Evolutionary conservation across 2,888 invertebrate genomes (phyloP), one percentile per base, ranked within the genome.

Genomic region (Hydraecia micacea): DNA sequence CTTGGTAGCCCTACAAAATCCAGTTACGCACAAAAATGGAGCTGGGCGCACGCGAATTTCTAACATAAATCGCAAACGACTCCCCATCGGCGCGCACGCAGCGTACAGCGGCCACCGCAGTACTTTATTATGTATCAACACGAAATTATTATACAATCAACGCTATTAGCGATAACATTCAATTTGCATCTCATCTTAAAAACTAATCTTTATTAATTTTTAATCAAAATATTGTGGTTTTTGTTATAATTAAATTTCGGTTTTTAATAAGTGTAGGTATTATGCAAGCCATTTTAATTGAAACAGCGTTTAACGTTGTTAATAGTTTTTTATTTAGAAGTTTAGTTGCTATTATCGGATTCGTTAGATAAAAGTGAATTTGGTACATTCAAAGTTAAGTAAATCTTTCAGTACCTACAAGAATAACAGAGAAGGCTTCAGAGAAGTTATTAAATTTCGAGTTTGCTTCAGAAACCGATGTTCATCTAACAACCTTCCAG

Each of bases 61-160:
- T 89, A 92, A 89, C 91, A 93, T 93, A 93, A 93, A 93, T 94
- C 91, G 88, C 83, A 80, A 87, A 86, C 87, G 91, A 90, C 92
- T 89, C 87, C 91, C 91, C 91, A 90, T 89, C 90, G 91, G 91
- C 92, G 92, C 91, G 87, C 92, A 93, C 94, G 93, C 95, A 92
- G 90, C 86, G 79, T 39, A 58, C 79, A 25, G 63, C 86, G 78
- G 81, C 87, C 85, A 83, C 84, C 84, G 85, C 77, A 67, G 75
- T 89, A 91, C 91, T 94, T 93, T 94, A 94, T 92, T 93, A 93
- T 88, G 91, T 91, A 93, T 92, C 91, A 92, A 91, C 91, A 90
- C 91, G 91, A 93, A 91, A 93, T 93, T 92, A 93, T 93, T 91
- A 86, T 87, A 89, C 89, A 91, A 91, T 91, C 87, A 89, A 83